phyloP scores from a whole-genome alignment of 2,797 vertebrate genomes.

The Helicolenus hilgendorfi region DNA sequence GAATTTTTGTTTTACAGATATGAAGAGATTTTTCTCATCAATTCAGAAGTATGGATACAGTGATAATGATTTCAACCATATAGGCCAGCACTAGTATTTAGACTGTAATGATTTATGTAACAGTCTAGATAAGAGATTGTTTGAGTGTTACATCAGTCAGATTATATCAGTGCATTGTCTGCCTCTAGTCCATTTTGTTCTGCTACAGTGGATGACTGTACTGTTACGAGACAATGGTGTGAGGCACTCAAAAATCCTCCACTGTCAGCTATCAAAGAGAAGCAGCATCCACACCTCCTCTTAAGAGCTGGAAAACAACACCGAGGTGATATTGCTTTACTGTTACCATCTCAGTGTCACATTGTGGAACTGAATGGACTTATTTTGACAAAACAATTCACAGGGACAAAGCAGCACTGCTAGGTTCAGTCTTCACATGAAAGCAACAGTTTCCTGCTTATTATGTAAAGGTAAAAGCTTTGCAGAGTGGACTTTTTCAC shows the following conservation, averaged over 20 bases:
- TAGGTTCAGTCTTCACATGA: background rate
- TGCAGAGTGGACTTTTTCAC: background rate
- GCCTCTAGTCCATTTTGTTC: slow-evolving; percentile 5
- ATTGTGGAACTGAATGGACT: background rate
- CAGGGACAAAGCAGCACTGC: background rate
- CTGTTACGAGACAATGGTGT: slow-evolving; percentile 12
- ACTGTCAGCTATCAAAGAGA: background rate
- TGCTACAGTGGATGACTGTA: background rate
- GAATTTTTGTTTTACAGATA: background rate
- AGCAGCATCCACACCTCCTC: slow-evolving; percentile 5
- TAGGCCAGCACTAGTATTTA: background rate
- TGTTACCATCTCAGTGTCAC: background rate
- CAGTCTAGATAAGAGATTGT: background rate
- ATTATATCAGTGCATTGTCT: slow-evolving; percentile 20
- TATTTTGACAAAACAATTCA: background rate
- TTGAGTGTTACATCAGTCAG: slow-evolving; percentile 2
- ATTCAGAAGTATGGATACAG: background rate
- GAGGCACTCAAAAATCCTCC: slow-evolving; percentile 2
- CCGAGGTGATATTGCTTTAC: slow-evolving; percentile 16
- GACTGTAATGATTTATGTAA: background rate
- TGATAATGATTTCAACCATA: background rate
- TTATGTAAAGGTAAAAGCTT: background rate
- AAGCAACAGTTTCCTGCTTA: background rate
- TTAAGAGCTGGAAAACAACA: slow-evolving; percentile 25
- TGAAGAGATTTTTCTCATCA: background rate